Conservation (phyloP, 2,797 vertebrate genomes). For the Cynopterus sphinx region DNA sequence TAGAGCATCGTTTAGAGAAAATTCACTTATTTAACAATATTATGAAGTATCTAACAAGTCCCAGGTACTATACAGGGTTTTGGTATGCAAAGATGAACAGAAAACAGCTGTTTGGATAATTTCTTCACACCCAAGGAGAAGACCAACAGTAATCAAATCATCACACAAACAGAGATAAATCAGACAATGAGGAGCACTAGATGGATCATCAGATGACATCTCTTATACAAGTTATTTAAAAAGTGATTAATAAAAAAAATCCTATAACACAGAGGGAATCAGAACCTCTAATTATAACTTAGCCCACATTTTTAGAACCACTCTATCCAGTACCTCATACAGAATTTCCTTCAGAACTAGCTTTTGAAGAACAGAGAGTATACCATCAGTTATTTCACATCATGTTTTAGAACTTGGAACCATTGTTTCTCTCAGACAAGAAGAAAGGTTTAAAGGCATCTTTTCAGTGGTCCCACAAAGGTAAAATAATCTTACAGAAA, state of each 20-base stretch:
- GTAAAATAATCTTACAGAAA: constrained; percentile 23
- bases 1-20: neutral
- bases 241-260: neutral
- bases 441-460: neutral
- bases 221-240: neutral
- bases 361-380: neutral
- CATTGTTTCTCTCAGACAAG: neutral
- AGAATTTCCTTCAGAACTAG: neutral
- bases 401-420: neutral
- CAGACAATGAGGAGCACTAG: neutral
- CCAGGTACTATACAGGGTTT: neutral
- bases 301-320: neutral
- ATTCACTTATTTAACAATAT: neutral
- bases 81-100: neutral
- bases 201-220: neutral
- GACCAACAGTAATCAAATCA: neutral
- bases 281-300: neutral
- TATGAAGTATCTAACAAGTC: neutral
- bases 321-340: neutral
- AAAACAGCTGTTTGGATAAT: neutral
- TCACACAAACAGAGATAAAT: neutral
- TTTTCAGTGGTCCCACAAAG: neutral
- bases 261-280: neutral
- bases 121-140: neutral
- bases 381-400: neutral